Evolutionary conservation across 1,140 invertebrate species (phyloP).

Genomic region (Drosophila melanica): DNA sequence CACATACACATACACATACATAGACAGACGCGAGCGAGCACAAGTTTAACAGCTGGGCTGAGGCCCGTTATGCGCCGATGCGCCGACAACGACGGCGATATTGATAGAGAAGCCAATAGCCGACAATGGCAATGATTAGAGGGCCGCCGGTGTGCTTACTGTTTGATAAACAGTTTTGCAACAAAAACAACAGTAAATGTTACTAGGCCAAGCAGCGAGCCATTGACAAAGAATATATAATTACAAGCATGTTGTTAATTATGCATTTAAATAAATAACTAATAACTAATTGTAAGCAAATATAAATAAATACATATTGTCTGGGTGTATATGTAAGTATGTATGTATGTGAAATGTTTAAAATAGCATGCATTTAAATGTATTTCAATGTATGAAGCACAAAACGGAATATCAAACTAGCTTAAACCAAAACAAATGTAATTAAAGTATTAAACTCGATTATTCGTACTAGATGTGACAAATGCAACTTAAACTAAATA

Average conservation of each 20-base stretch:
- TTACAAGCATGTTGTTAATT: slow-evolving; percentile 3
- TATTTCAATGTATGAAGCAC: background rate
- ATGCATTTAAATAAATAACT: slow-evolving; percentile 3
- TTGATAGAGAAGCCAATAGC: slow-evolving; percentile 25
- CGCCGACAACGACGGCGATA: background rate
- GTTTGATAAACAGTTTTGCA: slow-evolving; percentile 42
- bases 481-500: slow-evolving; percentile 53
- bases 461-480: slow-evolving; percentile 13
- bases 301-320: slow-evolving; percentile 8
- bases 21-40: slow-evolving; percentile 24
- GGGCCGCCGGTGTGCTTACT: slow-evolving; percentile 21
- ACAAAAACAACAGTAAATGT: slow-evolving; percentile 35
- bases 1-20: background rate
- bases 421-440: slow-evolving; percentile 4
- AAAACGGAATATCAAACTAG: slow-evolving; percentile 12
- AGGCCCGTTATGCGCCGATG: slow-evolving; percentile 57
- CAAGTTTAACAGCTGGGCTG: slow-evolving; percentile 41
- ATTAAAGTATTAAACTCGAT: slow-evolving; percentile 14
- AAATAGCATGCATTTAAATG: slow-evolving; percentile 16
- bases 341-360: slow-evolving; percentile 5
- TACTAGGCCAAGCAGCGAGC: slow-evolving; percentile 38
- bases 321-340: background rate
- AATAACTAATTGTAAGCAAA: background rate
- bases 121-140: slow-evolving; percentile 56
- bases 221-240: slow-evolving; percentile 24